Evolutionary conservation across 1,140 invertebrate species (phyloP).

Genomic region (Sitobion miscanthi): DNA sequence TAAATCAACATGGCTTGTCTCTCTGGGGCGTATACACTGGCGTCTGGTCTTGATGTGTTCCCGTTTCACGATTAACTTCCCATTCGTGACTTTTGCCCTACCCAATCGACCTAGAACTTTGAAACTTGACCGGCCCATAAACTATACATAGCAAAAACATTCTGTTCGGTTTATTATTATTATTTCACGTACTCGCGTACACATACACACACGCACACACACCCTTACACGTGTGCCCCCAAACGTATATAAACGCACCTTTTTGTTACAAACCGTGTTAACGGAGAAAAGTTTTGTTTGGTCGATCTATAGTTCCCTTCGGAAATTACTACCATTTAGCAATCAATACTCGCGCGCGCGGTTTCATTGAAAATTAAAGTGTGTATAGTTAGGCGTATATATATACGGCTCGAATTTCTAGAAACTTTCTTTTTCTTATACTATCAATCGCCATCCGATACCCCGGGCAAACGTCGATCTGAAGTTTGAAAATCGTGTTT

Average conservation of each 20-base stretch:
- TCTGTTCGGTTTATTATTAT: slow-evolving; percentile 4
- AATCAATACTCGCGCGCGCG: not conserved
- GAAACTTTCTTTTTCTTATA: not conserved
- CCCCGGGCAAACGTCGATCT: not conserved
- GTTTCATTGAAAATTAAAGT: not conserved
- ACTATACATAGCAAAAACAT: slow-evolving; percentile 9
- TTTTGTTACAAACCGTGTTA: not conserved
- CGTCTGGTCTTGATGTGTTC: slow-evolving; percentile 46
- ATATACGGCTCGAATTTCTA: not conserved
- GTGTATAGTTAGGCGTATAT: not conserved
- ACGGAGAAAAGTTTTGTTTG: not conserved
- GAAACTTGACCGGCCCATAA: slow-evolving; percentile 20
- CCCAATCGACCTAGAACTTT: slow-evolving; percentile 24
- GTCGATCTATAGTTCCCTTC: not conserved
- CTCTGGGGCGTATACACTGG: not conserved
- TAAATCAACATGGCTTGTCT: slow-evolving; percentile 47
- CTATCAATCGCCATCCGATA: not conserved
- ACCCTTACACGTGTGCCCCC: not conserved
- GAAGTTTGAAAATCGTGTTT: not conserved
- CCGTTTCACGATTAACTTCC: slow-evolving; percentile 33
- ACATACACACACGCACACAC: not conserved
- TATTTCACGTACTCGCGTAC: not conserved
- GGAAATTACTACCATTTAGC: slow-evolving; percentile 15
- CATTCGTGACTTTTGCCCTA: slow-evolving; percentile 43
- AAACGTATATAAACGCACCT: not conserved